phyloP scores from a whole-genome alignment of 1,140 invertebrate genomes.

The Sesamia nonagrioides region DNA sequence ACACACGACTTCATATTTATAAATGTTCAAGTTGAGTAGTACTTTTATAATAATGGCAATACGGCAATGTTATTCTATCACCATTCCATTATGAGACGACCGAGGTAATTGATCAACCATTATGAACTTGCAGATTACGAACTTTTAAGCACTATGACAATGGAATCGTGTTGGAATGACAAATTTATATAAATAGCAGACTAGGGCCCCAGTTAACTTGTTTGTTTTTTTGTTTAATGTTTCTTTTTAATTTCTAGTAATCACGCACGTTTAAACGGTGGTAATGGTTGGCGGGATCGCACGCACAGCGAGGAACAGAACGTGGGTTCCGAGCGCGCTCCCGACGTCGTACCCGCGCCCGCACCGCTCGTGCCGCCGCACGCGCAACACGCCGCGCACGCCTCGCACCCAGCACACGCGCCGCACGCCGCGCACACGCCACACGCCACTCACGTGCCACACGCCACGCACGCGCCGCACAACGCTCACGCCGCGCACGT shows the following conservation, averaged over 20 bases:
- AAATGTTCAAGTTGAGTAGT: too few species aligned
- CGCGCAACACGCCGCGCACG: background rate
- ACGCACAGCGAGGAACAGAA: conserved; percentile 69
- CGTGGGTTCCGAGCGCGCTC: conserved; percentile 31
- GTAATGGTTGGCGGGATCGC: conserved; percentile 55
- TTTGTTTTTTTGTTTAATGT: too few species aligned
- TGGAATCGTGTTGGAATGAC: too few species aligned
- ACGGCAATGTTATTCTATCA: too few species aligned
- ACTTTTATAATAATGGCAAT: too few species aligned
- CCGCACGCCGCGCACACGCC: background rate
- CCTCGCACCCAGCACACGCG: background rate
- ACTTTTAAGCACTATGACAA: too few species aligned
- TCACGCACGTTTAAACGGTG: conserved; percentile 1
- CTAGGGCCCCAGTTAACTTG: too few species aligned
- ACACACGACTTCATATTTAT: too few species aligned
- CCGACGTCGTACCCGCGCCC: background rate
- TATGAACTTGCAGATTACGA: too few species aligned
- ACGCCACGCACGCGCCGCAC: background rate
- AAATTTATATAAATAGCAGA: too few species aligned
- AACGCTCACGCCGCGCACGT: background rate
- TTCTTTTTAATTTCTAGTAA: background rate
- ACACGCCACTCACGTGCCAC: background rate
- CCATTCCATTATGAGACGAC: too few species aligned
- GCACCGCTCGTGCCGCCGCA: background rate
- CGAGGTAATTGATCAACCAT: too few species aligned